phyloP scores from a whole-genome alignment of 37 sponge, comb jelly and placozoan species.

The Axinella damicornis region DNA sequence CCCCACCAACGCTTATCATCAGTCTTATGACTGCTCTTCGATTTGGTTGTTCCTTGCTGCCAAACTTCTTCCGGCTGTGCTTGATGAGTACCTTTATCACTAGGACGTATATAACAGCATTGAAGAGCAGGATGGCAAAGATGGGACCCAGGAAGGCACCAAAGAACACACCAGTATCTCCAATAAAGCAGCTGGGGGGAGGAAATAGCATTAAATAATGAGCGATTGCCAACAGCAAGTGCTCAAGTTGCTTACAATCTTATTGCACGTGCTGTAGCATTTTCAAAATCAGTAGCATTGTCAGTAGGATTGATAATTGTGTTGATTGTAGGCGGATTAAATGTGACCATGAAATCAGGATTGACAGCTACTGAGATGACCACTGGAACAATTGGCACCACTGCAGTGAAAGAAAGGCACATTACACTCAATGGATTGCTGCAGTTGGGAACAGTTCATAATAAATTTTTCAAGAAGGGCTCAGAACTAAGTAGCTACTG shows the following conservation, averaged over 20 bases:
- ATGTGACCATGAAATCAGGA: not conserved
- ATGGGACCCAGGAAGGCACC: slow-evolving; percentile 25
- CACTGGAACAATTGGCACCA: not conserved
- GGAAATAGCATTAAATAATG: too few species aligned
- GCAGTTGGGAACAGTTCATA: slow-evolving; percentile 53
- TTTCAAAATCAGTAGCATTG: too few species aligned
- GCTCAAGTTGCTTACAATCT: too few species aligned
- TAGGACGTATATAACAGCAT: not conserved
- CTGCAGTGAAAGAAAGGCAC: not conserved
- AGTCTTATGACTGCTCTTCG: not conserved
- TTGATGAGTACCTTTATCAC: slow-evolving; percentile 12
- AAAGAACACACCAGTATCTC: slow-evolving; percentile 2
- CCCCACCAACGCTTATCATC: not conserved
- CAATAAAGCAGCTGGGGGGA: slow-evolving; percentile 6
- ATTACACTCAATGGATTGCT: too few species aligned
- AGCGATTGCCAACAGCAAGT: too few species aligned
- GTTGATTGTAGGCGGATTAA: too few species aligned
- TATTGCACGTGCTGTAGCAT: too few species aligned
- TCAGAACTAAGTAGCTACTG: not conserved
- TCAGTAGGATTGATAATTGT: too few species aligned
- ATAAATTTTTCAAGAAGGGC: too few species aligned
- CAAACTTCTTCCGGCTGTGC: not conserved
- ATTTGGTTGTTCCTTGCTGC: not conserved
- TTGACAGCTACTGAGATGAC: not conserved
- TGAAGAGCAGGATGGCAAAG: slow-evolving; percentile 23